A percentile compares a stretch with the other conserved stretches of the same genome.
phyloP scores from a whole-genome alignment of 1,140 invertebrate species.

The Dolichoris vasculosae region DNA sequence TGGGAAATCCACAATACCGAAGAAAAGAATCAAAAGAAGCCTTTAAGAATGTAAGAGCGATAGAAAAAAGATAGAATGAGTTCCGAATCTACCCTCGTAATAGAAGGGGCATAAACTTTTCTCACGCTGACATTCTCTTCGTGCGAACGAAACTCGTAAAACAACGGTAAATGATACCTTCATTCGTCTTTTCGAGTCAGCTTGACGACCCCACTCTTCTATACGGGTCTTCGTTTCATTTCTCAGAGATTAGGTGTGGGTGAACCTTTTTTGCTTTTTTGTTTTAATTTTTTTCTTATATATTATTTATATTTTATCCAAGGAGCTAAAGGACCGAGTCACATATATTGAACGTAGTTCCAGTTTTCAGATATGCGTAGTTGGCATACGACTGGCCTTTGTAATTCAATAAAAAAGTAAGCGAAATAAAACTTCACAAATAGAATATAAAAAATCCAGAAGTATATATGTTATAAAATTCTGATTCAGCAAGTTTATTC shows the following conservation, averaged over 20 bases:
- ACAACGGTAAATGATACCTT: background rate
- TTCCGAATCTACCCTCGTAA: constrained; percentile 1
- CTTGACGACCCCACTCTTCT: background rate
- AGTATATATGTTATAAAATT: background rate
- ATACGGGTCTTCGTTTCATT: background rate
- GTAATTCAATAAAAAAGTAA: background rate
- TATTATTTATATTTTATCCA: background rate
- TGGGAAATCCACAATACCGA: background rate
- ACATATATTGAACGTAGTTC: no score
- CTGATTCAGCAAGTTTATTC: background rate
- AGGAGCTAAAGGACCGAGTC: background rate
- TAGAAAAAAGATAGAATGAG: background rate
- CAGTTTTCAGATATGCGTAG: no score
- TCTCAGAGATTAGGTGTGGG: background rate
- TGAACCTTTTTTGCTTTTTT: background rate
- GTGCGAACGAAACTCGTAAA: constrained; percentile 50
- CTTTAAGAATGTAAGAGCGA: background rate
- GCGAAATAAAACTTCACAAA: background rate
- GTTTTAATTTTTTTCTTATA: background rate
- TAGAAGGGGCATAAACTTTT: constrained; percentile 32
- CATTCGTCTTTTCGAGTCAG: background rate
- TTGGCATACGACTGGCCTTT: background rate
- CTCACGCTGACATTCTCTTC: constrained; percentile 33
- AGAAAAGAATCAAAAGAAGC: background rate
- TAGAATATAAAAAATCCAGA: background rate